Conservation (phyloP, 2,888 invertebrate species). For the Leptinotarsa peninsularis region DNA sequence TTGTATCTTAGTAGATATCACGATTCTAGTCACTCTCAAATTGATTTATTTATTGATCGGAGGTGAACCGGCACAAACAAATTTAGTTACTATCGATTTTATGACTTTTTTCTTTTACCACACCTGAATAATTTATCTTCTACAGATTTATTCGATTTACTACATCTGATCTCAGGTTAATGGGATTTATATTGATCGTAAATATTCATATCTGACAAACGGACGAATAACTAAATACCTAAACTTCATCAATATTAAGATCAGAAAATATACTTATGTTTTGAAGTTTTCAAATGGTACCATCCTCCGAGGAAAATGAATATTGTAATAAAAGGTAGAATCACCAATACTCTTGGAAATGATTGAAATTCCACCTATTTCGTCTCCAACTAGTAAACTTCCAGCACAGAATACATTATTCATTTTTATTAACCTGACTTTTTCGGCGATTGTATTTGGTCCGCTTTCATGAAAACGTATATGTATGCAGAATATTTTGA, state of each 20-base stretch:
- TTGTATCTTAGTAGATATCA: background rate
- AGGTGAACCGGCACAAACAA: slow-evolving; percentile 7
- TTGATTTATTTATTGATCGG: slow-evolving; percentile 1
- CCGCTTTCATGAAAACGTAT: slow-evolving; percentile 25
- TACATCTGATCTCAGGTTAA: slow-evolving; percentile 11
- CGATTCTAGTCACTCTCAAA: background rate
- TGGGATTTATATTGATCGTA: slow-evolving; percentile 11
- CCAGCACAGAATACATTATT: slow-evolving; percentile 3
- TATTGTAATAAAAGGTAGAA: too few species aligned
- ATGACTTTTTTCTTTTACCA: slow-evolving; percentile 13
- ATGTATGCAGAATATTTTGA: slow-evolving; percentile 28
- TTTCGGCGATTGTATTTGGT: slow-evolving; percentile 24
- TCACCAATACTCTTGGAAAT: background rate
- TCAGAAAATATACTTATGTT: background rate
- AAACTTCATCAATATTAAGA: background rate
- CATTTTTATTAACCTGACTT: slow-evolving; percentile 16
- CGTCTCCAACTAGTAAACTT: slow-evolving; percentile 3
- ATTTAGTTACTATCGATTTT: slow-evolving; percentile 15
- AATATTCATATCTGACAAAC: slow-evolving; percentile 7
- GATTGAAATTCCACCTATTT: background rate
- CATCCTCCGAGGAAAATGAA: too few species aligned
- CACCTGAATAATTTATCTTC: slow-evolving; percentile 9
- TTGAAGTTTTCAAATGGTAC: too few species aligned
- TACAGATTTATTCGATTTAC: slow-evolving; percentile 4
- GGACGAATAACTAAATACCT: slow-evolving; percentile 8